A percentile compares a stretch with the other conserved stretches of the same genome.
Conservation (phyloP, 2,888 invertebrate genomes). For the Ellobium chinense region DNA sequence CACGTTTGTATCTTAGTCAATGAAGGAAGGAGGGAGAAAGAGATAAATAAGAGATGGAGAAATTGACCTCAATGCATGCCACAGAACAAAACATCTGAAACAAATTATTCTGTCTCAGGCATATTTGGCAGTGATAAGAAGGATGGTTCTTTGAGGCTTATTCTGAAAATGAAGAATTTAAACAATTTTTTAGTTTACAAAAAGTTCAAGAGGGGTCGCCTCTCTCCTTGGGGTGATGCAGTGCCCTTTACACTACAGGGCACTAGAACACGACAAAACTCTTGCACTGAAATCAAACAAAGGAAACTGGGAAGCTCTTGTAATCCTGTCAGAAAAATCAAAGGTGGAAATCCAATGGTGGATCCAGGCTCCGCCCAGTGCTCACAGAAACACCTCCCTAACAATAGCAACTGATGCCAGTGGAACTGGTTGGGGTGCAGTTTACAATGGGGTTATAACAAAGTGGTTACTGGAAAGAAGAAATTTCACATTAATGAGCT, state of each 20-base stretch:
- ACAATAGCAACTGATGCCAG: no score
- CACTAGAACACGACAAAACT: conserved; percentile 34
- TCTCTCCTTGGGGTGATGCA: background rate
- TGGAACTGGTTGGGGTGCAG: no score
- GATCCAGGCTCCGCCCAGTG: no score
- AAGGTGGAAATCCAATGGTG: conserved; percentile 40
- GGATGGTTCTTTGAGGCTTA: conserved; percentile 35
- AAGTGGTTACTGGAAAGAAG: no score
- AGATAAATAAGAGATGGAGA: background rate
- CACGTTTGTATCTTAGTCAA: no score
- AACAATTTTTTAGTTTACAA: conserved; percentile 27
- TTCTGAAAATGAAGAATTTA: conserved; percentile 41
- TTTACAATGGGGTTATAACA: no score
- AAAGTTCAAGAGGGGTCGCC: conserved; percentile 46
- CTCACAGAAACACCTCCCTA: no score
- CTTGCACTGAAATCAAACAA: conserved; percentile 32
- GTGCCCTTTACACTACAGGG: conserved; percentile 32
- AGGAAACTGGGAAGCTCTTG: conserved; percentile 34
- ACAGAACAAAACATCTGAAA: no score
- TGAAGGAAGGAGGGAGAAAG: no score
- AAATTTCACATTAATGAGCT: no score
- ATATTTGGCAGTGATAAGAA: conserved; percentile 35
- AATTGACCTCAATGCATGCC: no score
- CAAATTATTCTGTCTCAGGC: conserved; percentile 42
- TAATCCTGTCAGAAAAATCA: background rate